phyloP scores from a whole-genome alignment of 1,140 invertebrate species.

The Orchesella cincta region DNA sequence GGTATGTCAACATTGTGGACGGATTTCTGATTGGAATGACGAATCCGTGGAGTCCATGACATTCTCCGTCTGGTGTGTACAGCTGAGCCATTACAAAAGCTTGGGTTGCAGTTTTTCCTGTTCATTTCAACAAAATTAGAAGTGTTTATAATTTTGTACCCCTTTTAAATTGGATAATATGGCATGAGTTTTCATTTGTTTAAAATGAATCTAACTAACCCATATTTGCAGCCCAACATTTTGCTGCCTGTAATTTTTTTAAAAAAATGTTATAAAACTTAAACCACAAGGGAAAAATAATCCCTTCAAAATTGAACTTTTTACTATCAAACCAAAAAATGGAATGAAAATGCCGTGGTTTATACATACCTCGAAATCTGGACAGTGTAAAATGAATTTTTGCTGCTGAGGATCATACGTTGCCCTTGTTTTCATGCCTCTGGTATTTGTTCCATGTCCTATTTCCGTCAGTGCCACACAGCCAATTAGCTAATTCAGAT shows the following conservation, averaged over 20 bases:
- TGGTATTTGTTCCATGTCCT: constrained; percentile 71
- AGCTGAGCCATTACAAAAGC: constrained; percentile 87
- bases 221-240: constrained; percentile 56
- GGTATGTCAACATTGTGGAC: constrained; percentile 67
- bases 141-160: neutral
- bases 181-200: neutral
- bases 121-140: constrained; percentile 1
- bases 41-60: constrained; percentile 79
- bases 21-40: constrained; percentile 76
- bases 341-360: constrained; percentile 57
- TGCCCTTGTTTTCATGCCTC: constrained; percentile 63
- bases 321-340: neutral
- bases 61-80: constrained; percentile 70
- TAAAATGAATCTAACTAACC: no score
- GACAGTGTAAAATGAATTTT: constrained; percentile 64
- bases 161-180: neutral
- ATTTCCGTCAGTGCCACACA: constrained; percentile 91
- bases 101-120: constrained; percentile 81
- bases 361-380: constrained; percentile 64
- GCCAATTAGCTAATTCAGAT: constrained; percentile 65
- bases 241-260: constrained; percentile 6
- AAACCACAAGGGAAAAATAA: no score
- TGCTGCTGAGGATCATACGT: constrained; percentile 61
- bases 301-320: no score
- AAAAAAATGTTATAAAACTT: neutral